Base-by-base conservation (phyloP, 2,797 vertebrate species). In the Zenarchopterus dispar region DNA sequence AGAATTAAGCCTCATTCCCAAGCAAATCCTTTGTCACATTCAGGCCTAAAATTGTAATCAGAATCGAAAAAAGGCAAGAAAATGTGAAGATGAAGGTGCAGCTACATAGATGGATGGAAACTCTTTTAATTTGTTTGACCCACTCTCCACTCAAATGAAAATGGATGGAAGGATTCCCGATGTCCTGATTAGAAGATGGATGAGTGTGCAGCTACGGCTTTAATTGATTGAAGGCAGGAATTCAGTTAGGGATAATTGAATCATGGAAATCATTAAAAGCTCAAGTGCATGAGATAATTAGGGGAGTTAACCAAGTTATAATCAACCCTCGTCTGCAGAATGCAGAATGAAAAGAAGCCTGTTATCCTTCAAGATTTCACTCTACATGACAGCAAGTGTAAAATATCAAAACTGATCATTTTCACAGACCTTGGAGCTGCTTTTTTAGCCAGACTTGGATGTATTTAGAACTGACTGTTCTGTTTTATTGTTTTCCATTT, bases 181-280 rank as follows among this genome's bases (percentile, higher is more conserved):
- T 71, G 83, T 89, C 84, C 78, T 81, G 88, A 91, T 89, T 86
- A 84, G 87, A 91, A 92, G 91, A 93, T 86, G 88, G 91, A 92
- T 91, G 89, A 84, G 73, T 41, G 49, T 70, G 84, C 77, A 61
- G 82, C 79, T 70, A 53, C 77, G 73, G 78, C 80, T 84, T 85
- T 92, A 92, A 92, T 92, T 91, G 89, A 93, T 90, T 90, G 88
- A 92, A 82, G 89, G 90, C 88, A 82, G 87, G 84, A 90, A 92
- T 90, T 92, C 79, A 70, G 84, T 91, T 91, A 82, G 81, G 43
- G 81, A 59, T 92, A 92, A 93, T 90, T 91, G 84, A 91, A 85
- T 89, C 81, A 85, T 74, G 81, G 77, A 90, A 91, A 89, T 92
- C 86, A 87, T 91, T 88, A 88, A 90, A 92, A 89, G 86, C 88